Conservation (phyloP, 2,888 invertebrate species). For the Zygaena filipendulae region DNA sequence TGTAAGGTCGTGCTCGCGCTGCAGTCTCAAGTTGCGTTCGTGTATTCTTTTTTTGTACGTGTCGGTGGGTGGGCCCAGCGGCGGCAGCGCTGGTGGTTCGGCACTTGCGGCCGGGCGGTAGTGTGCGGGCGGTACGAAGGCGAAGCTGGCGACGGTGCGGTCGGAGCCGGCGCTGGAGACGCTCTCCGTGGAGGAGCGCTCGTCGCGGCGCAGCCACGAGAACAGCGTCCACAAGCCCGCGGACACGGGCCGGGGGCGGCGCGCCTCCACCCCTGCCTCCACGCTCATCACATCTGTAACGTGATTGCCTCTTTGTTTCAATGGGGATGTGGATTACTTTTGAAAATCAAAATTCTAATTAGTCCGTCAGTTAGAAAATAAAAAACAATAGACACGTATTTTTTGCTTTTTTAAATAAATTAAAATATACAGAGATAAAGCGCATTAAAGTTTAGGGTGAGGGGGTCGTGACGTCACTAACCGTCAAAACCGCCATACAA, state of each 20-base stretch:
- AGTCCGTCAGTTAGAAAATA: no score
- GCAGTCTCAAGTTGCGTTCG: slow-evolving; percentile 68
- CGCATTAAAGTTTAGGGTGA: no score
- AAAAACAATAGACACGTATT: no score
- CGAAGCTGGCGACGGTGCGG: slow-evolving; percentile 78
- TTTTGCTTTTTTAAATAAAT: no score
- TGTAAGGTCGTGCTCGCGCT: slow-evolving; percentile 70
- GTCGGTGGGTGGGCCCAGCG: slow-evolving; percentile 70
- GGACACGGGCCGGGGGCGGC: slow-evolving; percentile 53
- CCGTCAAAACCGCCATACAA: no score
- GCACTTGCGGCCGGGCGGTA: slow-evolving; percentile 45
- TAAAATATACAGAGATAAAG: no score
- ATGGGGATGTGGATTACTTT: no score
- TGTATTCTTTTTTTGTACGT: slow-evolving; percentile 71
- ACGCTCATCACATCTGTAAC: slow-evolving; percentile 48
- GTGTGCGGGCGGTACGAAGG: slow-evolving; percentile 70
- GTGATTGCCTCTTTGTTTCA: no score
- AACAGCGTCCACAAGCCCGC: slow-evolving; percentile 71
- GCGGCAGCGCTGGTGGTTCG: slow-evolving; percentile 53
- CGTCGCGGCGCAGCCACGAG: slow-evolving; percentile 77
- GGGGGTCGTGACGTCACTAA: no score
- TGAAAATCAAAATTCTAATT: no score
- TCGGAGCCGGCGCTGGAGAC: slow-evolving; percentile 77
- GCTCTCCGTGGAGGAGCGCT: slow-evolving; percentile 57
- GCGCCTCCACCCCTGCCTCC: slow-evolving; percentile 30